Conservation (phyloP, 2,113 vertebrate genomes). For the Puntigrus tetrazona region DNA sequence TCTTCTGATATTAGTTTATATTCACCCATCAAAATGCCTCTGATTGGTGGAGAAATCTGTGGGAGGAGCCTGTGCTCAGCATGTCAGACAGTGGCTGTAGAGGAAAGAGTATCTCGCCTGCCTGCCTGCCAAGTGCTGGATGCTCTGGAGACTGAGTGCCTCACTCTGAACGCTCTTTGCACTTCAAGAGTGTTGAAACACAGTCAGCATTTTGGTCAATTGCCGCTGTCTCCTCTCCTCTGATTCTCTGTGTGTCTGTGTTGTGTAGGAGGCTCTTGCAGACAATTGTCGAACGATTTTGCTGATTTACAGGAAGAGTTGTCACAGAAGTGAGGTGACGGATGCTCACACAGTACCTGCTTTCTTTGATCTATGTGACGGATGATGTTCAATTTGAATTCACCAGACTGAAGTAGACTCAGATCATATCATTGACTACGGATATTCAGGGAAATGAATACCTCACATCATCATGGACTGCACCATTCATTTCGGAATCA, state of each 20-base stretch:
- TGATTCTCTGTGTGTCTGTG: neutral
- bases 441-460: conserved; percentile 51
- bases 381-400: neutral
- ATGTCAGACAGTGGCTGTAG: conserved; percentile 20
- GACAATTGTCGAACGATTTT: neutral
- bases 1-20: neutral
- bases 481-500: conserved; percentile 45
- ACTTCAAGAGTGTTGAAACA: neutral
- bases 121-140: conserved; percentile 23
- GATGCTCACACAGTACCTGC: neutral
- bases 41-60: conserved; percentile 40
- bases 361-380: conserved; percentile 8
- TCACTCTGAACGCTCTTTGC: conserved; percentile 7
- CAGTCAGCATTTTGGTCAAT: neutral
- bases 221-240: neutral
- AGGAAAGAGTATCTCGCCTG: conserved; percentile 13
- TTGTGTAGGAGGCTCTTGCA: neutral
- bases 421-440: neutral
- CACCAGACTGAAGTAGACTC: neutral
- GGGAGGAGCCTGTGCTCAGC: conserved; percentile 46
- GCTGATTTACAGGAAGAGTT: conserved; percentile 17
- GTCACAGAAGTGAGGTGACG: neutral
- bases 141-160: conserved; percentile 15
- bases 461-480: conserved; percentile 46
- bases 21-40: neutral